phyloP scores from a whole-genome alignment of 92 coral and sea anemone species.

The Palythoa grandiflora region DNA sequence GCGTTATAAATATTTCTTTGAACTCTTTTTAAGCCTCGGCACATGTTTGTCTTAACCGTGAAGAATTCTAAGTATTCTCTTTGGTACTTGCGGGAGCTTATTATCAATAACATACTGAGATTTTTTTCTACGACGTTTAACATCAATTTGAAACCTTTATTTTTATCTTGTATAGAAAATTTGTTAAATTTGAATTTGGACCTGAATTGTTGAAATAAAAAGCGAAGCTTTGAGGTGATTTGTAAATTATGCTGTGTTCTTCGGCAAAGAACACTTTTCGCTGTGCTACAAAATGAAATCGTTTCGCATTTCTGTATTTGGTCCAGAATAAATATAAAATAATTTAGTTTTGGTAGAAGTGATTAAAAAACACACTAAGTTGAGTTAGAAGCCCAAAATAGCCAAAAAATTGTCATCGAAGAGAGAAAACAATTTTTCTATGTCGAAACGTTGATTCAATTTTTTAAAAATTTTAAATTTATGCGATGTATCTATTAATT shows the following conservation, averaged over 20 bases:
- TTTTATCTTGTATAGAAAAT: not conserved
- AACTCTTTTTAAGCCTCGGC: slow-evolving; percentile 6
- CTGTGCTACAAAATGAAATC: not conserved
- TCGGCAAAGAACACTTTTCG: not conserved
- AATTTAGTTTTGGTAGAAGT: not conserved
- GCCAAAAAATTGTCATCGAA: not conserved
- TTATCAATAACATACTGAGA: not conserved
- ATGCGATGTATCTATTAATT: not conserved
- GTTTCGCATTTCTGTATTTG: not conserved
- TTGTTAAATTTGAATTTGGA: slow-evolving; percentile 23
- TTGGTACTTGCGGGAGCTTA: slow-evolving; percentile 9
- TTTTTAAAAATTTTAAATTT: not conserved
- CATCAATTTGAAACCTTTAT: not conserved
- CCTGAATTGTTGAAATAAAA: not conserved
- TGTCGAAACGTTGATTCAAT: not conserved
- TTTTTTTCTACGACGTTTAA: not conserved
- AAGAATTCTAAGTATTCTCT: slow-evolving; percentile 32
- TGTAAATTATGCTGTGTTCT: not conserved
- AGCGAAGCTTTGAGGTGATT: not conserved
- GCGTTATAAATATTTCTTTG: slow-evolving; percentile 39
- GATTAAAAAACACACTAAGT: not conserved
- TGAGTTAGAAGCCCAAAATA: not conserved
- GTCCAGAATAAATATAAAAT: not conserved
- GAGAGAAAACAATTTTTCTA: not conserved
- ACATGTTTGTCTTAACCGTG: slow-evolving; percentile 37